Conservation (phyloP, 2,888 invertebrate species). For the Hylaea fasciaria region DNA sequence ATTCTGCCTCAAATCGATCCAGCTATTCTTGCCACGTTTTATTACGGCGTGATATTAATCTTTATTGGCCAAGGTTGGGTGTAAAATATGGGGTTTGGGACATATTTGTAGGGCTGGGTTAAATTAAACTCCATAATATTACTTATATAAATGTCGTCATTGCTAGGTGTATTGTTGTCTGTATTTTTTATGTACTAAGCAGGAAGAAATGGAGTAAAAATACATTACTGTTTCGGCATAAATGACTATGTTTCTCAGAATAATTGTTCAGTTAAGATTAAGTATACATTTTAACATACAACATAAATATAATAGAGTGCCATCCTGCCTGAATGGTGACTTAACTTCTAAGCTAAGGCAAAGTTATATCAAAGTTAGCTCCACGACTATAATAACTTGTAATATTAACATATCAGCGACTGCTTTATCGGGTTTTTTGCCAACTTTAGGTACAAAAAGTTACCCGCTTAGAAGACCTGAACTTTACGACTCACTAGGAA, state of each 20-base stretch:
- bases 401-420: too few relatives aligned
- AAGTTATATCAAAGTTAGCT: too few relatives aligned
- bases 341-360: background rate
- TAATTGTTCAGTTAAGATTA: too few relatives aligned
- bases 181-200: too few relatives aligned
- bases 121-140: background rate
- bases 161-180: background rate
- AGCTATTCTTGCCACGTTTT: slow-evolving; percentile 7
- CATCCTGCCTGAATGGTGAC: too few relatives aligned
- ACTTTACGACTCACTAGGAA: slow-evolving; percentile 3
- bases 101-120: background rate
- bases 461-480: background rate
- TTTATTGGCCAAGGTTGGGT: slow-evolving; percentile 18
- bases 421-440: too few relatives aligned
- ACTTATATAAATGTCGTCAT: background rate
- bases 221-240: too few relatives aligned
- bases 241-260: too few relatives aligned
- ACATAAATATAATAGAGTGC: too few relatives aligned
- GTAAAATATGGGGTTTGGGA: background rate
- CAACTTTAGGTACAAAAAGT: background rate
- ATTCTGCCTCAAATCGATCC: slow-evolving; percentile 11
- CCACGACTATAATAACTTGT: too few relatives aligned
- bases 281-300: too few relatives aligned
- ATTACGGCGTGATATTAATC: slow-evolving; percentile 22
- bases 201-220: too few relatives aligned